Evolutionary conservation across 2,113 vertebrate species (phyloP).

Genomic region (Taurulus bubalis): DNA sequence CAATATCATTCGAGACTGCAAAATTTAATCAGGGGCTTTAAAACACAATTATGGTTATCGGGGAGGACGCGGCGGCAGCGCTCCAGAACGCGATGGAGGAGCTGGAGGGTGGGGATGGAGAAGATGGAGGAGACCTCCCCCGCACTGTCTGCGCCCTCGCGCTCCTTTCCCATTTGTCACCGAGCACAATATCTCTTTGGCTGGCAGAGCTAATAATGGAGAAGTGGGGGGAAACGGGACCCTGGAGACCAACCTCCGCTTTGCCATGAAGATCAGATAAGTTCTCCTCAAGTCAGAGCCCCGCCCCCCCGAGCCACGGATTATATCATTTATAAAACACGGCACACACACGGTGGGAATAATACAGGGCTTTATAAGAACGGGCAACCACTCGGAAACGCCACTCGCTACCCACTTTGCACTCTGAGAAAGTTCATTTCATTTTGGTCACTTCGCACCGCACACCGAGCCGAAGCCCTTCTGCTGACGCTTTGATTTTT

Average conservation of each 20-base stretch:
- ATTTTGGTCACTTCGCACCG: constrained; percentile 35
- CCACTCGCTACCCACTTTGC: neutral
- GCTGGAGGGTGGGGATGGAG: constrained; percentile 12
- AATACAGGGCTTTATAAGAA: constrained; percentile 54
- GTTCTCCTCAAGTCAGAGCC: constrained; percentile 57
- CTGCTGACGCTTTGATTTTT: constrained; percentile 44
- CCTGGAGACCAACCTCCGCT: constrained; percentile 74
- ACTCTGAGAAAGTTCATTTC: constrained; percentile 49
- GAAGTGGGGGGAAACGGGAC: constrained; percentile 69
- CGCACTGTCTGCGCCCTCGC: constrained; percentile 67
- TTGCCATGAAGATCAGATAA: constrained; percentile 73
- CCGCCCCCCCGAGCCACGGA: constrained; percentile 18
- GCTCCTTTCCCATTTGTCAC: constrained; percentile 78
- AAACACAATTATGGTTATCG: constrained; percentile 83
- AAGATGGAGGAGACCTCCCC: constrained; percentile 61
- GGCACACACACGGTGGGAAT: constrained; percentile 51
- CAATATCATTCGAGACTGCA: constrained; percentile 80
- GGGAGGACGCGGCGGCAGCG: constrained; percentile 57
- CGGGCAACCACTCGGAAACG: no score
- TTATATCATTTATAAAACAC: constrained; percentile 65
- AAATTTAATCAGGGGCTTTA: constrained; percentile 84
- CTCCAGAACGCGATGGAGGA: neutral
- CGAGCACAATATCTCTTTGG: constrained; percentile 76
- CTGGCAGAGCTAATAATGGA: constrained; percentile 81
- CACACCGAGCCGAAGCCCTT: neutral